These are phyloP conservation scores for Platalea minor DNA, from an alignment of 2,797 vertebrate species.

Conservation along the genomic window DNA sequence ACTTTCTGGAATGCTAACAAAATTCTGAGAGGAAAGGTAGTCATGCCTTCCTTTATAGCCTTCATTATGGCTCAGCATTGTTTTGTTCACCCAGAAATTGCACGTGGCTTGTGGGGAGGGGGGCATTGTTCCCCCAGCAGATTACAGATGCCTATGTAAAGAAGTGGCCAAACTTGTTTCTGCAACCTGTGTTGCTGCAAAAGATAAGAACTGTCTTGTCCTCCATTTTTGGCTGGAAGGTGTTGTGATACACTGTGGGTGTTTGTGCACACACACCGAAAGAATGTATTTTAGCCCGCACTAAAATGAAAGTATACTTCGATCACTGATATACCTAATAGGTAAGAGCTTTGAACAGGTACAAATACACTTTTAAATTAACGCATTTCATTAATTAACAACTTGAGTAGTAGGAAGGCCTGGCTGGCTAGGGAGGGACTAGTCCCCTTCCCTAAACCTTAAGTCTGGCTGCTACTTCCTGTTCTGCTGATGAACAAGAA, in stretches of 20 bases:
- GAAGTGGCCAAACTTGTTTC: not conserved
- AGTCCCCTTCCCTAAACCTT: not conserved
- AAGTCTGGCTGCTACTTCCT: not conserved
- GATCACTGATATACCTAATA: not conserved
- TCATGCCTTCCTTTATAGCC: not conserved
- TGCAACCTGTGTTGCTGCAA: not conserved
- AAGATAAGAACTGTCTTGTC: not conserved
- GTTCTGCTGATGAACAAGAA: not conserved
- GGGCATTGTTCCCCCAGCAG: not conserved
- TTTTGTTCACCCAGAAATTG: not conserved
- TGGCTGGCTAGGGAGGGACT: not conserved
- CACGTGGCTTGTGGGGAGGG: not conserved
- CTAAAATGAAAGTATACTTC: not conserved
- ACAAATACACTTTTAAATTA: not conserved
- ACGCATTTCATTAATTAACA: not conserved
- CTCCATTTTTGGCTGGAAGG: not conserved
- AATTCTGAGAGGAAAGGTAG: not conserved
- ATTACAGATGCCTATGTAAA: not conserved
- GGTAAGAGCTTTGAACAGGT: not conserved
- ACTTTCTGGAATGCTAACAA: not conserved
- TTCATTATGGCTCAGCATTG: not conserved
- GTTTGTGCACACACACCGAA: not conserved
- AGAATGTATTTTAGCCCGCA: not conserved
- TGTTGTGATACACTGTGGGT: not conserved
- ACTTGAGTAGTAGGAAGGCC: not conserved